Base-by-base conservation (phyloP, 2,797 vertebrate genomes). In the Sorex maritimensis region DNA sequence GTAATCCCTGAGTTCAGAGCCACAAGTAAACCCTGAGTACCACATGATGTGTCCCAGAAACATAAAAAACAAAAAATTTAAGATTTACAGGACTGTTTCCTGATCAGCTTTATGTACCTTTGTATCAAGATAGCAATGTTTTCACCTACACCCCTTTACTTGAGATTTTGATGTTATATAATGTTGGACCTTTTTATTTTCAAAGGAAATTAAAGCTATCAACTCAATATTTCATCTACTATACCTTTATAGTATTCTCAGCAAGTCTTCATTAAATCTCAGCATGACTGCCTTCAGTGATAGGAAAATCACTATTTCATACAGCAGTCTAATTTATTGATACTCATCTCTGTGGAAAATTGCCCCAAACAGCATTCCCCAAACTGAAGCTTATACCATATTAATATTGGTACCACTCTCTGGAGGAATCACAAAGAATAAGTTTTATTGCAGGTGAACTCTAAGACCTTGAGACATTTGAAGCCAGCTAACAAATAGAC, bases 261-360 rank as follows among this genome's bases (percentile, higher is more conserved):
- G 10, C 28, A 81, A 81, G 46, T 63, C 12, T 80, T 79, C 68
- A 17, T 61, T 77, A 85, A 72, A 73, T 23, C 87, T 91, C 14
- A 1, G 46, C 10, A 9, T 7, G 1, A 93, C 65, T n/a, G 72
- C 58, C 58, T 77, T 74, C n/a, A 44, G 34, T 61, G 38, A 80
- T 5, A 38, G 49, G 52, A 41, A 90, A 26, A 38, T 85, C 19
- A 1, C 5, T 77, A 2, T 61, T 65, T 81, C 49, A 5, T 55
- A 44, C 65, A 41, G 44, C 72, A 69, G 17, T 83, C 73, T 84
- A 17, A 85, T 95, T 94, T 91, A 71, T 38, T 84, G 77, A 94
- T 78, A 74, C 2, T 17, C 61, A 34, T 86, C 79, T 94, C 46
- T 69, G 0, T 23, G 73, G 24, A 73, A 92, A 88, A 79, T 46